These are phyloP conservation scores for Sogatella furcifera DNA, from an alignment of 1,140 invertebrate genomes.

Conservation along the genomic window DNA sequence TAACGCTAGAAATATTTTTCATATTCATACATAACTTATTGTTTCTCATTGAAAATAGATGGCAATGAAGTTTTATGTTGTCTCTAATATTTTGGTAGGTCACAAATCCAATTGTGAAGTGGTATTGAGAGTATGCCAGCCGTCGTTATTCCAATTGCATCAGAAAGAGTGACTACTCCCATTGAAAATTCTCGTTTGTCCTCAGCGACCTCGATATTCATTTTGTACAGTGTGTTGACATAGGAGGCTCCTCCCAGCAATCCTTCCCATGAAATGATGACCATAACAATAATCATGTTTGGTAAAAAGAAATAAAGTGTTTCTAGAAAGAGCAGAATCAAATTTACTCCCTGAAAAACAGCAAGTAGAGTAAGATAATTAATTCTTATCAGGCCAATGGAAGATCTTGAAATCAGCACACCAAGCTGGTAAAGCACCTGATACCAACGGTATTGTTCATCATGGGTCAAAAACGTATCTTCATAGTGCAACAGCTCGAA, in stretches of 20 bases:
- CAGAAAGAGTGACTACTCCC: conserved; percentile 58
- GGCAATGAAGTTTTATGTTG: no score
- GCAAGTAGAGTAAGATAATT: conserved; percentile 63
- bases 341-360: conserved; percentile 59
- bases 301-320: conserved; percentile 59
- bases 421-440: conserved; percentile 78
- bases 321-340: conserved; percentile 53
- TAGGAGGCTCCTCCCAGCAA: conserved; percentile 71
- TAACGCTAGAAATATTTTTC: no score
- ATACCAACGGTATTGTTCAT: conserved; percentile 72
- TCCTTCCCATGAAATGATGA: conserved; percentile 69
- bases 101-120: conserved; percentile 61
- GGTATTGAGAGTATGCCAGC: conserved; percentile 63
- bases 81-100: conserved; percentile 30
- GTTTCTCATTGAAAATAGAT: no score
- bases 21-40: no score
- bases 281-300: conserved; percentile 61
- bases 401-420: conserved; percentile 80
- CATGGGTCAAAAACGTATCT: conserved; percentile 47
- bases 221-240: conserved; percentile 75
- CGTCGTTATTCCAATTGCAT: conserved; percentile 60
- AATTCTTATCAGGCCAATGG: conserved; percentile 61
- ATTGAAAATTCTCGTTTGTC: conserved; percentile 50
- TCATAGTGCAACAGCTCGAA: conserved; percentile 66
- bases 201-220: conserved; percentile 54